These are phyloP conservation scores for Eugnorisma glareosa DNA, from an alignment of 2,888 invertebrate genomes.

Conservation along the genomic window DNA sequence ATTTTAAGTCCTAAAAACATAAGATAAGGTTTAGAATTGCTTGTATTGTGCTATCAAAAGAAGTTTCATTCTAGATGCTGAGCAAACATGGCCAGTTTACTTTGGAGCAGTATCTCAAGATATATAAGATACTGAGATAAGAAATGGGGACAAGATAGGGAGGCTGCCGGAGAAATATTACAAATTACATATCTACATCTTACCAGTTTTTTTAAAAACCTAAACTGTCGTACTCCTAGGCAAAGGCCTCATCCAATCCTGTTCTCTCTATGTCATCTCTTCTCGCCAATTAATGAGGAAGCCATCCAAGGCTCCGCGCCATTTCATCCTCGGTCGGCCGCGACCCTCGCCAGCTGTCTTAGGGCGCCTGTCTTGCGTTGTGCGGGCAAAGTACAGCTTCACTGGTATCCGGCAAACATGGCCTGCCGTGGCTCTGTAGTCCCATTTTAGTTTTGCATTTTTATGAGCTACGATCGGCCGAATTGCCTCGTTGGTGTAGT, in stretches of 20 bases:
- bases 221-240: not conserved
- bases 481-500: not conserved
- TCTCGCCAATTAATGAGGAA: conserved; percentile 1
- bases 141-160: conserved; percentile 66
- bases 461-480: not conserved
- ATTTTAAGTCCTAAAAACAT: not conserved
- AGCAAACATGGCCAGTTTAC: conserved; percentile 62
- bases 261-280: not conserved
- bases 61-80: conserved; percentile 54
- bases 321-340: not conserved
- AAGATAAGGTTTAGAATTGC: conserved; percentile 25
- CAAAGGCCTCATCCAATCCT: not conserved
- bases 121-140: conserved; percentile 67
- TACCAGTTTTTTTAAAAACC: not conserved
- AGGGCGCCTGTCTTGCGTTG: not conserved
- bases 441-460: not conserved
- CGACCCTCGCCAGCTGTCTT: not conserved
- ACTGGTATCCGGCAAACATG: not conserved
- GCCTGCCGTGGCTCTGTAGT: not conserved
- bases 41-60: conserved; percentile 19
- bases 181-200: not conserved
- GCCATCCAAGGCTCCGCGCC: not conserved
- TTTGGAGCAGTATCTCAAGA: conserved; percentile 66
- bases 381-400: not conserved
- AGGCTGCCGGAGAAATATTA: conserved; percentile 42